Percentiles rank a stretch among this genome's conserved stretches.
Evolutionary conservation across 2,113 vertebrate species (phyloP).

Genomic region (Nothobranchius furzeri): DNA sequence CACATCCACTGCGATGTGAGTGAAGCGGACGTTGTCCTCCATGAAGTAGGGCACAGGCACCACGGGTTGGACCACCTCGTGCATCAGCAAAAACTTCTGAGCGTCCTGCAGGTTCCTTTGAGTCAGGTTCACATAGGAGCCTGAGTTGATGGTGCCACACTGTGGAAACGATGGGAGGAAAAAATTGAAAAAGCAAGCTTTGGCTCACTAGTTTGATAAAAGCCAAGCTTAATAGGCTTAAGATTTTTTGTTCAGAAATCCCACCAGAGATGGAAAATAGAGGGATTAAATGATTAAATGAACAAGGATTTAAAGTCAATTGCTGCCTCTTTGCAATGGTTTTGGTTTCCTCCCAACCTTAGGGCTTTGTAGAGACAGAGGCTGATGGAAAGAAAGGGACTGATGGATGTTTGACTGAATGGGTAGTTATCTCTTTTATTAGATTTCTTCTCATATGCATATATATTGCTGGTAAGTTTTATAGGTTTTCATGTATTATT

Average conservation of each 20-base stretch:
- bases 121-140: slow-evolving; percentile 91
- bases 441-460: slow-evolving; percentile 57
- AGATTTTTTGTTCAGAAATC: slow-evolving; percentile 19
- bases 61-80: slow-evolving; percentile 93
- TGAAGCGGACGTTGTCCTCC: slow-evolving; percentile 96
- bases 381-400: slow-evolving; percentile 36
- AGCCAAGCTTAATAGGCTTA: slow-evolving; percentile 31
- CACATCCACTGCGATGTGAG: slow-evolving; percentile 92
- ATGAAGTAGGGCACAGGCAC: slow-evolving; percentile 89
- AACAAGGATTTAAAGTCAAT: slow-evolving; percentile 44
- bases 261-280: slow-evolving; percentile 25
- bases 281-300: slow-evolving; percentile 54
- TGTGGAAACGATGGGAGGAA: slow-evolving; percentile 60
- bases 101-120: slow-evolving; percentile 95
- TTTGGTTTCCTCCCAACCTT: slow-evolving; percentile 43
- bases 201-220: slow-evolving; percentile 37
- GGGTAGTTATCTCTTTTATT: slow-evolving; percentile 57
- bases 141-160: slow-evolving; percentile 95
- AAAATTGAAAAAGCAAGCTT: slow-evolving; percentile 5
- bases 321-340: slow-evolving; percentile 28
- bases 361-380: slow-evolving; percentile 39
- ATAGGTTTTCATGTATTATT: slow-evolving; percentile 21
- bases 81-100: slow-evolving; percentile 96
- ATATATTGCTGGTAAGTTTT: slow-evolving; percentile 51
- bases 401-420: slow-evolving; percentile 50